phyloP scores from a whole-genome alignment of 2,888 invertebrate species.

The Timema cristinae region DNA sequence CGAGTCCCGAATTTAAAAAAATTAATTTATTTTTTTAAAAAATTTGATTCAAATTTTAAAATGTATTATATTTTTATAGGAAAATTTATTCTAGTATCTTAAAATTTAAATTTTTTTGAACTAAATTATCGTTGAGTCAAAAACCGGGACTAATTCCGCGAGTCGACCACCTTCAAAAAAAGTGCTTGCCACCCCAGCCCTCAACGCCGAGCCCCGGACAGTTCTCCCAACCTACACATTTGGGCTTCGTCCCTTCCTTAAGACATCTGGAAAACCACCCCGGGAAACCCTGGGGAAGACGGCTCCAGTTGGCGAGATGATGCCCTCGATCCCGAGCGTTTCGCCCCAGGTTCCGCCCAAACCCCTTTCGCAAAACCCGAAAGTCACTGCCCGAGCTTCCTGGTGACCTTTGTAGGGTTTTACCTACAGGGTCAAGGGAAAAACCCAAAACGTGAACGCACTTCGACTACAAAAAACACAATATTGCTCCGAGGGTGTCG shows the following conservation, averaged over 20 bases:
- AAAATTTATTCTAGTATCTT: no score
- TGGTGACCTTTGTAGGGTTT: constrained; percentile 29
- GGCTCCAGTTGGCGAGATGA: constrained; percentile 34
- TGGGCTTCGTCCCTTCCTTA: constrained; percentile 37
- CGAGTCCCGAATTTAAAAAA: no score
- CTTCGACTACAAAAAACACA: not conserved
- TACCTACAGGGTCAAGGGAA: constrained; percentile 21
- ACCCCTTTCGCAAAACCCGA: constrained; percentile 33
- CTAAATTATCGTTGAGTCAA: no score
- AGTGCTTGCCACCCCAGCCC: constrained; percentile 35
- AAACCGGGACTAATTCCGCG: no score
- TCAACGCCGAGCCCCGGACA: constrained; percentile 36
- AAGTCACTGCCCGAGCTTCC: constrained; percentile 37
- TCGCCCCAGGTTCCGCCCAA: constrained; percentile 37
- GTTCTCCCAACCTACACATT: constrained; percentile 36
- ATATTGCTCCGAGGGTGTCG: no score
- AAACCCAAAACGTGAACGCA: not conserved
- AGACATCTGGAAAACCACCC: constrained; percentile 39
- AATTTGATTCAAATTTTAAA: no score
- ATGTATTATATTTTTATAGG: no score
- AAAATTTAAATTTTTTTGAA: no score
- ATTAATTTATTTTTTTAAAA: no score
- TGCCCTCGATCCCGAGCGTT: constrained; percentile 35
- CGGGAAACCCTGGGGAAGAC: constrained; percentile 33
- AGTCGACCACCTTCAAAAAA: constrained; percentile 22